phyloP scores from a whole-genome alignment of 2,888 invertebrate species.

The Ennomos quercinarius region DNA sequence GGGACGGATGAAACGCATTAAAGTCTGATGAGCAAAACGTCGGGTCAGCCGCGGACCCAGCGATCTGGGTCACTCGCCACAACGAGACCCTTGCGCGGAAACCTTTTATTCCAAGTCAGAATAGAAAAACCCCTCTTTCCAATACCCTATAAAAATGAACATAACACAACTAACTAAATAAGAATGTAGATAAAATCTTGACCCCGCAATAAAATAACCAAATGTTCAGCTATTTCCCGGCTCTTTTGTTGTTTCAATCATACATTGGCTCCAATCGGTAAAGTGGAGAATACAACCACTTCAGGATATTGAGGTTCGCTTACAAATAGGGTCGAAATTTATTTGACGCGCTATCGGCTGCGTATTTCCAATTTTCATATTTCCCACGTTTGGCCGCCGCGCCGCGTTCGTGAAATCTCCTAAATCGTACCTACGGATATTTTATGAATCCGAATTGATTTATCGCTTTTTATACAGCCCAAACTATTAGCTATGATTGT shows the following conservation, averaged over 20 bases:
- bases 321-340: slow-evolving; percentile 76
- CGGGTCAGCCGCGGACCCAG: slow-evolving; percentile 48
- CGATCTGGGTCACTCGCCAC: slow-evolving; percentile 54
- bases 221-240: slow-evolving; percentile 32
- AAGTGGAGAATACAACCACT: slow-evolving; percentile 48
- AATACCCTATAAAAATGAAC: slow-evolving; percentile 37
- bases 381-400: slow-evolving; percentile 67
- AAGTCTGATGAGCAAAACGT: slow-evolving; percentile 63
- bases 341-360: slow-evolving; percentile 67
- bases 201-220: slow-evolving; percentile 40
- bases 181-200: slow-evolving; percentile 38
- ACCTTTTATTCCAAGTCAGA: slow-evolving; percentile 50
- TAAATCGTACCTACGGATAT: slow-evolving; percentile 72
- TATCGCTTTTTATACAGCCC: slow-evolving; percentile 47
- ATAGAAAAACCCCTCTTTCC: slow-evolving; percentile 40
- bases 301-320: slow-evolving; percentile 60
- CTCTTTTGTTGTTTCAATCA: slow-evolving; percentile 52
- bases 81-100: slow-evolving; percentile 44
- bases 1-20: slow-evolving; percentile 61
- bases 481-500: slow-evolving; percentile 27
- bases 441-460: slow-evolving; percentile 74
- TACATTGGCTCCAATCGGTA: slow-evolving; percentile 44
- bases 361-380: slow-evolving; percentile 82
- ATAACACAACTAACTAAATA: slow-evolving; percentile 37
- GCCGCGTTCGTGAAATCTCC: slow-evolving; percentile 53